These are phyloP conservation scores for Cetonia aurata DNA, from an alignment of 2,888 invertebrate genomes.

Conservation along the genomic window DNA sequence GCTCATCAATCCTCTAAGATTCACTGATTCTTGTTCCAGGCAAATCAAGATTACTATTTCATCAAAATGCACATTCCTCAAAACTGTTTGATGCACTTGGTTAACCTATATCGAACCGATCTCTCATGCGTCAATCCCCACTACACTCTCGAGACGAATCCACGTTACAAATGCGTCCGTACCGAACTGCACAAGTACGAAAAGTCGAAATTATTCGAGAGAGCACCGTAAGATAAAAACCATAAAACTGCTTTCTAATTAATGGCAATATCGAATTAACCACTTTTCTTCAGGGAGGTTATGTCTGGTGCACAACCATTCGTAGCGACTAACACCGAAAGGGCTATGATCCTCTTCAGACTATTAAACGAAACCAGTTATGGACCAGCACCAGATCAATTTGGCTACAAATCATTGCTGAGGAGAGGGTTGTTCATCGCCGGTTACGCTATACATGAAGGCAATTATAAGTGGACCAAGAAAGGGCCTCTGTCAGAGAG, in stretches of 20 bases:
- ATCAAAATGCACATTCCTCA: conserved; percentile 61
- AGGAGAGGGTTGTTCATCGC: conserved; percentile 55
- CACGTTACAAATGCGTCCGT: background rate
- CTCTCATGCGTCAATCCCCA: conserved; percentile 51
- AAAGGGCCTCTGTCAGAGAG: conserved; percentile 60
- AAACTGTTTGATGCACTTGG: conserved; percentile 51
- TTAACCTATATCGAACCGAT: conserved; percentile 54
- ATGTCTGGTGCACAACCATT: conserved; percentile 49
- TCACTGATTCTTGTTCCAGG: conserved; percentile 46
- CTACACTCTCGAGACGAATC: conserved; percentile 12
- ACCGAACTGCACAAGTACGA: conserved; percentile 49
- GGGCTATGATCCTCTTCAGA: conserved; percentile 58
- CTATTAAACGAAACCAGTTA: conserved; percentile 57
- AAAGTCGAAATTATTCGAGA: conserved; percentile 45
- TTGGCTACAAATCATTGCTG: conserved; percentile 58
- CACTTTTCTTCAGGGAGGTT: conserved; percentile 48
- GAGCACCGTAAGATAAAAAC: conserved; percentile 57
- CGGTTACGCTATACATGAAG: conserved; percentile 63
- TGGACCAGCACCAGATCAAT: conserved; percentile 54
- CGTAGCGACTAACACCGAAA: conserved; percentile 59
- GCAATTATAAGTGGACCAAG: conserved; percentile 57
- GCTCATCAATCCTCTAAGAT: background rate
- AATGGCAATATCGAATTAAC: background rate
- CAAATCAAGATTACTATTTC: conserved; percentile 56
- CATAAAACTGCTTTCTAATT: background rate